Evolutionary conservation across 2,113 vertebrate genomes (phyloP).

Genomic region (Podarcis raffonei): DNA sequence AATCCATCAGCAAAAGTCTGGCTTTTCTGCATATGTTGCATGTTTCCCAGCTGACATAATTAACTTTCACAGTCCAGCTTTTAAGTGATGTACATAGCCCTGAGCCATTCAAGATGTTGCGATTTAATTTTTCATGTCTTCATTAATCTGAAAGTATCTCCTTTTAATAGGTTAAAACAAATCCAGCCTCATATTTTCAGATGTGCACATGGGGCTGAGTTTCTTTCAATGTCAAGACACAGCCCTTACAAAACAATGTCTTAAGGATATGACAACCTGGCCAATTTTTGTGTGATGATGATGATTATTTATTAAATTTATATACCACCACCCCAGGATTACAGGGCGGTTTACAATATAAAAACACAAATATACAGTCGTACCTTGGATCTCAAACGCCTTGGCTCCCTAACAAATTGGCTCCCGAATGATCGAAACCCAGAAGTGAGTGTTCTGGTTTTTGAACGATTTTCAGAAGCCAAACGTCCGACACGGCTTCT

Average conservation of each 20-base stretch:
- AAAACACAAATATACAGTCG: too few relatives aligned
- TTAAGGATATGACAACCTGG: neutral
- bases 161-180: neutral
- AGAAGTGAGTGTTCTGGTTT: too few relatives aligned
- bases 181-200: neutral
- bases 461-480: too few relatives aligned
- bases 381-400: too few relatives aligned
- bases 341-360: too few relatives aligned
- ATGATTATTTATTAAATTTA: too few relatives aligned
- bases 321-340: too few relatives aligned
- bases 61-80: slow-evolving; percentile 29
- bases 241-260: neutral
- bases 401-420: too few relatives aligned
- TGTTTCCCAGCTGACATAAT: slow-evolving; percentile 19
- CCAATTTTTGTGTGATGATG: neutral
- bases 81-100: slow-evolving; percentile 23
- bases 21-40: slow-evolving; percentile 35
- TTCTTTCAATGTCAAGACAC: neutral
- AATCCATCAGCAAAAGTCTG: slow-evolving; percentile 21
- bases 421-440: too few relatives aligned
- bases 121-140: neutral
- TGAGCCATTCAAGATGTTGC: neutral
- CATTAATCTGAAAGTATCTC: neutral
- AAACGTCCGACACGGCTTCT: too few relatives aligned
- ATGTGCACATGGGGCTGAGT: neutral